A percentile compares a stretch with the other conserved stretches of the same genome.
Evolutionary conservation across 1,140 invertebrate genomes (phyloP).

Genomic region (Eufriesea mexicana): DNA sequence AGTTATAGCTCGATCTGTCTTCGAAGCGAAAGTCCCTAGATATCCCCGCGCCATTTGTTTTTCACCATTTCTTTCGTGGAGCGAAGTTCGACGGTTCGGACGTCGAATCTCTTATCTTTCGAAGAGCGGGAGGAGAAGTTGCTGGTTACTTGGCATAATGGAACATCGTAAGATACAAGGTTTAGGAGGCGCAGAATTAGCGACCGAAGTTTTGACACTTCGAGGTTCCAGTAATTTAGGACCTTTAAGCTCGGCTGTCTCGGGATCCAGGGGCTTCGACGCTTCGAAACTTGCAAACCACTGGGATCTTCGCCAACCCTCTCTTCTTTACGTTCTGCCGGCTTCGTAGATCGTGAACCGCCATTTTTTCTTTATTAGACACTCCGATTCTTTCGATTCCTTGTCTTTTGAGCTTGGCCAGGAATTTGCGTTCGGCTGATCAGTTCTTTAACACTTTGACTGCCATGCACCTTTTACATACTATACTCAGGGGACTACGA

Average conservation of each 20-base stretch:
- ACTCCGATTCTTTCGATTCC: background rate
- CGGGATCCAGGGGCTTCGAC: slow-evolving; percentile 16
- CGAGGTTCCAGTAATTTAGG: slow-evolving; percentile 30
- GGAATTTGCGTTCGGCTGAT: background rate
- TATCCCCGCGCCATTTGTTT: background rate
- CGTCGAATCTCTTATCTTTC: background rate
- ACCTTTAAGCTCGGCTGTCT: slow-evolving; percentile 27
- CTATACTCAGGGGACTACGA: too few relatives aligned
- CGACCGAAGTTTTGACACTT: slow-evolving; percentile 31
- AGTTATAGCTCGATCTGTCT: background rate
- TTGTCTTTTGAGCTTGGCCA: background rate
- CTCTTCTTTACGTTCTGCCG: background rate
- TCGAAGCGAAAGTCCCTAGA: background rate
- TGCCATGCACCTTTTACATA: too few relatives aligned
- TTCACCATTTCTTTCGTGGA: background rate
- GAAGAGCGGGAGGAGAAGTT: background rate
- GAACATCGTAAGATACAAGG: slow-evolving; percentile 28
- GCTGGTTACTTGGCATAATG: background rate
- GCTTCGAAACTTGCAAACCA: slow-evolving; percentile 8
- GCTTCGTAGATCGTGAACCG: background rate
- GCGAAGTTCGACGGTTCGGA: background rate
- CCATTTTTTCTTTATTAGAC: background rate
- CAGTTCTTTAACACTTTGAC: too few relatives aligned
- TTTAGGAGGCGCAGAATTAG: slow-evolving; percentile 19
- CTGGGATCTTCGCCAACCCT: background rate